Evolutionary conservation across 2,888 invertebrate species (phyloP).

Genomic region (Mythimna impura): DNA sequence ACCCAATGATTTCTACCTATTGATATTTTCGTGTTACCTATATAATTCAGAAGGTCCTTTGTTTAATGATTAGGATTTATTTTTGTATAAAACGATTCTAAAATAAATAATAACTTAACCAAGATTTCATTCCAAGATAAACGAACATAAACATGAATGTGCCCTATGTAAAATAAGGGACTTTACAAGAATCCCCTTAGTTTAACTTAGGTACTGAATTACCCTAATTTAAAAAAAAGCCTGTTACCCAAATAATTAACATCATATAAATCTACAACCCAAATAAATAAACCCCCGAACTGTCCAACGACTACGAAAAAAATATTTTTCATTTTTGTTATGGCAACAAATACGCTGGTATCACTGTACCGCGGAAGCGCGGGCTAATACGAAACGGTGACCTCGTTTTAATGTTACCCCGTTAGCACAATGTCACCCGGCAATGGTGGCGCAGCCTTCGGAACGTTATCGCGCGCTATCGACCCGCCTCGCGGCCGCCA

Average conservation of each 20-base stretch:
- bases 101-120: no score
- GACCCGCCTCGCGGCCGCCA: conserved; percentile 77
- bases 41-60: not conserved
- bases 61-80: not conserved
- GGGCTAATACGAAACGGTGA: conserved; percentile 82
- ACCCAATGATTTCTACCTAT: not conserved
- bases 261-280: conserved; percentile 1
- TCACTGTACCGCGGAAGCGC: conserved; percentile 77
- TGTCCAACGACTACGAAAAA: conserved; percentile 13
- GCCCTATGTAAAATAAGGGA: not conserved
- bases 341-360: conserved; percentile 64
- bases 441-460: conserved; percentile 84
- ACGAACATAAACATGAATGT: not conserved
- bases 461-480: conserved; percentile 83
- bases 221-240: not conserved
- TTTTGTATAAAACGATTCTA: no score
- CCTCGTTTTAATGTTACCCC: conserved; percentile 85
- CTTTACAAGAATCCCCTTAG: not conserved
- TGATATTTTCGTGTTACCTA: not conserved
- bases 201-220: not conserved
- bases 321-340: conserved; percentile 28
- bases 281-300: conserved; percentile 19
- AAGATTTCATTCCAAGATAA: not conserved
- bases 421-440: conserved; percentile 82
- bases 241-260: not conserved